Evolutionary conservation across 1,140 invertebrate genomes (phyloP), one percentile per base, ranked within the genome.

Genomic region (Laodelphax striatellus): DNA sequence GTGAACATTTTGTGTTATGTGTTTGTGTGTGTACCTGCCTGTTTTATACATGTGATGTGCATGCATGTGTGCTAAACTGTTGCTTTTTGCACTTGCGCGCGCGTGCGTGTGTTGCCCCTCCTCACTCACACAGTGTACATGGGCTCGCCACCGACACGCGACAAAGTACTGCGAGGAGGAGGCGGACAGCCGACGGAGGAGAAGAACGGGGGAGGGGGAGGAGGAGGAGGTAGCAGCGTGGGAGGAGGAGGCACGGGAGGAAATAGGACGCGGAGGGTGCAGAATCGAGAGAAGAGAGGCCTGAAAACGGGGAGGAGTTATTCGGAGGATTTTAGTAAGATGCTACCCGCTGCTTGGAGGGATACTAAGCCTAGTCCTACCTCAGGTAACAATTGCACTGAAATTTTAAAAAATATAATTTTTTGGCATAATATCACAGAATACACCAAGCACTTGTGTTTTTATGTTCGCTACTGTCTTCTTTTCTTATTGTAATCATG

Each of bases 111-210:
- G 34, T 9, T 9, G 10, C 34, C n/a, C 11, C 34, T 38, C 34
- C 34, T 38, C 34, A 38, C 34, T 38, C 34, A 38, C 53, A 24
- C 55, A 55, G 81, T 84, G 16, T 86, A 82, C 56, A 84, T 83
- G 54, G 84, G 83, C 3, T 86, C 84, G 5, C 84, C 85, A 5
- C 84, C 85, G 43, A 86, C 84, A 6, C 72, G 84, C 59, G 85
- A 87, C 72, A 87, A 86, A 73, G 78, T 86, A 59, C 78, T 38
- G 82, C 54, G 80, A 80, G 34, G 84, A 86, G 65, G 83, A 85
- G 70, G 86, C 86, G 73, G 81, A 78, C 75, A 1, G 34, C 3
- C 34, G 34, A 68, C 79, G 17, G 75, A 64, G 75, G 73, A 34
- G 34, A 31, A 44, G 67, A 41, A 19, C 21, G 58, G 4, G 13